Conservation (phyloP, 2,797 vertebrate genomes). For the Premnoplex brunnescens region DNA sequence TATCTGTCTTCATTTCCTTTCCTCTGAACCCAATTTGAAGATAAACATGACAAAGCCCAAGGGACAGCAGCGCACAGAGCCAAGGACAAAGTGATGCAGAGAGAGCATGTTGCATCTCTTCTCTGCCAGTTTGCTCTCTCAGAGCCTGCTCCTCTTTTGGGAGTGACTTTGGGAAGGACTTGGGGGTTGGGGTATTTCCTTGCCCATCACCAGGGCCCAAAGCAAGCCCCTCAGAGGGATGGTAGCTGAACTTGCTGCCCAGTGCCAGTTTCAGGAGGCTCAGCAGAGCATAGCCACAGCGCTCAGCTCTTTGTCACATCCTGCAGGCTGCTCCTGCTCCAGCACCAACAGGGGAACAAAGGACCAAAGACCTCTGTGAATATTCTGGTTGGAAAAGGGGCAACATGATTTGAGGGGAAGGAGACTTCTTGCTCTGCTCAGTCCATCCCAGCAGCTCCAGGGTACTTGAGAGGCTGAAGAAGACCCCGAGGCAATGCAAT, state of each 20-base stretch:
- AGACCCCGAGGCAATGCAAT: background rate
- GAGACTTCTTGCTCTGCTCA: background rate
- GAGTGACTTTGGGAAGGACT: background rate
- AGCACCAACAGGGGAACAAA: background rate
- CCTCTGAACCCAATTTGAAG: background rate
- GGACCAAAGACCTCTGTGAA: accelerated
- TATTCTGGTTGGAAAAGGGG: background rate
- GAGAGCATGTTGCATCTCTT: background rate
- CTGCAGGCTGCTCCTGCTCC: background rate
- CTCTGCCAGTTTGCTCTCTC: background rate
- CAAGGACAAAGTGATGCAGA: accelerated
- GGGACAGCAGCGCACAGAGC: background rate
- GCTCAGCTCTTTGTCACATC: background rate
- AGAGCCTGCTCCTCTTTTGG: background rate
- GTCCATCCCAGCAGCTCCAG: background rate
- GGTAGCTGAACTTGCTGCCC: background rate
- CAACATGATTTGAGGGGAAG: background rate
- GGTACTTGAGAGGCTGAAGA: background rate
- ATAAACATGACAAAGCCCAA: background rate
- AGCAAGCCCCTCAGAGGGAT: background rate
- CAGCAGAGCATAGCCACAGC: accelerated
- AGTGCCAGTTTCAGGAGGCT: background rate
- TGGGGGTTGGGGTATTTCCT: background rate
- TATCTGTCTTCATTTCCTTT: background rate
- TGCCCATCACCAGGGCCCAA: background rate